Percentiles rank a stretch among this genome's conserved stretches.
phyloP scores from a whole-genome alignment of 2,888 invertebrate species.

The Acanthosepion esculentum region DNA sequence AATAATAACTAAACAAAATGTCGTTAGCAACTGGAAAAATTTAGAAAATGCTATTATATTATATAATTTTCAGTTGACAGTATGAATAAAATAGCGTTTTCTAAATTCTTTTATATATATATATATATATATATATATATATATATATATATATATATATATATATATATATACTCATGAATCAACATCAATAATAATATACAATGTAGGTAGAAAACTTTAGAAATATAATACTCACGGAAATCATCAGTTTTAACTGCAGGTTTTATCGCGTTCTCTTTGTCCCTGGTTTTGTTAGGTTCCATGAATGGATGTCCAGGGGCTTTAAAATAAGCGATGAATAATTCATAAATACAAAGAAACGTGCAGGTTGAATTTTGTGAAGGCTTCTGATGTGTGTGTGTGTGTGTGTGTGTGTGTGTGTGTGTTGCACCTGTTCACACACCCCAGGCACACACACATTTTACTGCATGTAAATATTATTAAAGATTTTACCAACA shows the following conservation, averaged over 20 bases:
- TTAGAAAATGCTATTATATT: too few species aligned
- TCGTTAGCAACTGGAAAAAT: too few species aligned
- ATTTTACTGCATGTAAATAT: neutral
- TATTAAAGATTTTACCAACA: neutral
- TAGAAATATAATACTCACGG: neutral
- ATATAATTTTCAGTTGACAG: too few species aligned
- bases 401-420: too few species aligned
- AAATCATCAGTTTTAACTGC: neutral
- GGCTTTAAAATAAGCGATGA: neutral
- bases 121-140: neutral
- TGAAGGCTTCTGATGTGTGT: neutral
- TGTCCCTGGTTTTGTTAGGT: neutral
- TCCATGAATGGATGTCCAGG: neutral
- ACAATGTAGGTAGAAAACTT: neutral
- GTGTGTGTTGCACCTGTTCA: too few species aligned
- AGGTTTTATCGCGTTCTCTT: neutral
- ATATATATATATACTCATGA: neutral
- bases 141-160: conserved; percentile 17
- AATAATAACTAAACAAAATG: too few species aligned
- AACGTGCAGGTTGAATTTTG: too few species aligned
- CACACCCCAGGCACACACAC: neutral
- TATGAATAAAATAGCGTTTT: too few species aligned
- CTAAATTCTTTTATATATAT: too few species aligned
- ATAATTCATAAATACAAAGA: neutral
- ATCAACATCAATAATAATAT: neutral